phyloP scores from a whole-genome alignment of 1,140 invertebrate genomes.

The Periplaneta americana region DNA sequence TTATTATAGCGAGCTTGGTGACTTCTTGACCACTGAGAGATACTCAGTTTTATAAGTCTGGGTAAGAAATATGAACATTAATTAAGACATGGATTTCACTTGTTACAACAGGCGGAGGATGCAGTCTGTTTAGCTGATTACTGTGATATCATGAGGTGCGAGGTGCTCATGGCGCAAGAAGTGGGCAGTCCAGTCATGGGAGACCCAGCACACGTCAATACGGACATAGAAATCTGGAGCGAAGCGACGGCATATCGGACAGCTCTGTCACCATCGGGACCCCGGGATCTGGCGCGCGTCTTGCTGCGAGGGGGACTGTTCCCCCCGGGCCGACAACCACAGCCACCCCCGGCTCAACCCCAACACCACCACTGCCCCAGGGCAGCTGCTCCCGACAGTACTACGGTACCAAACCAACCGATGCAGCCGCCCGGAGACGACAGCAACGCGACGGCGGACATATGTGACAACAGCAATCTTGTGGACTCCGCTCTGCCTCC shows the following conservation, averaged over 20 bases:
- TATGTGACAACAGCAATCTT: conserved; percentile 48
- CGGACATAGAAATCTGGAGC: conserved; percentile 71
- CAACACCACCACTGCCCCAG: conserved; percentile 12
- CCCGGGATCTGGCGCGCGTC: conserved; percentile 35
- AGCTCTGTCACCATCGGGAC: conserved; percentile 47
- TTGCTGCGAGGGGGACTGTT: conserved; percentile 1
- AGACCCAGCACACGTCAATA: conserved; percentile 51
- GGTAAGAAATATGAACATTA: too few species aligned
- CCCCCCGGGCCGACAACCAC: neutral
- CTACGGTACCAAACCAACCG: neutral
- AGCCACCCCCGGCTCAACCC: neutral
- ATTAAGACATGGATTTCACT: neutral
- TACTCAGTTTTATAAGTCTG: too few species aligned
- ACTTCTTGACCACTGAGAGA: too few species aligned
- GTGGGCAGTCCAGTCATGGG: conserved; percentile 49
- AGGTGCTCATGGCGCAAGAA: conserved; percentile 73
- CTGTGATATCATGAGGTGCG: conserved; percentile 93
- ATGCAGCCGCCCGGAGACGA: conserved; percentile 24
- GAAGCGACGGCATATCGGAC: conserved; percentile 59
- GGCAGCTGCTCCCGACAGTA: neutral
- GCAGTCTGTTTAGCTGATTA: conserved; percentile 88
- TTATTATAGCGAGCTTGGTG: too few species aligned
- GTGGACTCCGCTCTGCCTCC: conserved; percentile 63
- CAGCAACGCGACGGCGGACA: conserved; percentile 40
- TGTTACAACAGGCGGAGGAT: conserved; percentile 67